phyloP scores from a whole-genome alignment of 64 coral and sea anemone genomes.

The Acropora yongei region DNA sequence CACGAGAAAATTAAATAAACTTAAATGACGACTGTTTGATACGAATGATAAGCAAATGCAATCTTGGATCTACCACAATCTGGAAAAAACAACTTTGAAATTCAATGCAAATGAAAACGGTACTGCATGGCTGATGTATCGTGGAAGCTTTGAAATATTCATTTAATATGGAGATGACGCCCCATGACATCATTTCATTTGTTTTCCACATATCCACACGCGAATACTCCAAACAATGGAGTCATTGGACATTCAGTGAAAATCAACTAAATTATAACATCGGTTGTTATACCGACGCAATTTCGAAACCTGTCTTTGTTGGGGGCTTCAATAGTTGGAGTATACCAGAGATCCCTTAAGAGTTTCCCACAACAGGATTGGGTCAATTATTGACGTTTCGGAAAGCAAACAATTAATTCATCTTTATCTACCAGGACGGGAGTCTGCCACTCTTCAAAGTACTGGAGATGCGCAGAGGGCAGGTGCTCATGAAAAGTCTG shows the following conservation, averaged over 20 bases:
- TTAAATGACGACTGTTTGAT: not conserved
- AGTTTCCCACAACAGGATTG: not conserved
- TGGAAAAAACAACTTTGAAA: not conserved
- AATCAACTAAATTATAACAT: not conserved
- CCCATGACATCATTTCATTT: conserved; percentile 4
- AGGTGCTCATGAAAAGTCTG: not conserved
- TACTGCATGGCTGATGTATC: not conserved
- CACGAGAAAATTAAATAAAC: not conserved
- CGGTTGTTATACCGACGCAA: not conserved
- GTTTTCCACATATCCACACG: conserved; percentile 9
- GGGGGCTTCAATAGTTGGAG: not conserved
- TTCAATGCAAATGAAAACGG: not conserved
- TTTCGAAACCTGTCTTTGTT: not conserved
- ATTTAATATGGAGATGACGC: conserved; percentile 27
- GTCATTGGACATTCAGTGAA: not conserved
- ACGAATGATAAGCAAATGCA: not conserved
- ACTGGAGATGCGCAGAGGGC: not conserved
- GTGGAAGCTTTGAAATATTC: conserved; percentile 29
- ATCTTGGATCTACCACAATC: not conserved
- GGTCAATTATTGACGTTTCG: conserved; percentile 11
- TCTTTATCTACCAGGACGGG: not conserved
- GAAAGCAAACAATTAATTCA: conserved; percentile 47
- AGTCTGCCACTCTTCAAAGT: not conserved
- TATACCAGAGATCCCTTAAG: not conserved
- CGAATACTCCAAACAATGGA: not conserved